Conservation (phyloP, 2,113 vertebrate species). For the Microtus pennsylvanicus region DNA sequence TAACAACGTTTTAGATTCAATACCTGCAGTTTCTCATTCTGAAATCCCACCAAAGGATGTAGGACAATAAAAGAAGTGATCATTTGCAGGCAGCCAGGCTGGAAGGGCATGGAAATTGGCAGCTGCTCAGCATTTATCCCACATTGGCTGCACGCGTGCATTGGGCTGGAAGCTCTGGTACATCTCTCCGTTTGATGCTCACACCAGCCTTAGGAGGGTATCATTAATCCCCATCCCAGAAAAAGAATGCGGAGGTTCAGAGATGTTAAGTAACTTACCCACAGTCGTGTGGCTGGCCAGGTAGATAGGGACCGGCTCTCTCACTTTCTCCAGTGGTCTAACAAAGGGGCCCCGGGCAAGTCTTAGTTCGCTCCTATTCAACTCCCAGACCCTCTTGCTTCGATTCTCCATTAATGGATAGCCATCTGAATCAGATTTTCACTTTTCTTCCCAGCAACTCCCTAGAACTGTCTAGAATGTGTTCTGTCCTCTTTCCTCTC, state of each 20-base stretch:
- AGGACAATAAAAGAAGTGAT: background rate
- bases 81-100: background rate
- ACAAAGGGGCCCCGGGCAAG: background rate
- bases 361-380: background rate
- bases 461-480: background rate
- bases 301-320: background rate
- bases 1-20: conserved; percentile 18
- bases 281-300: background rate
- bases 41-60: background rate
- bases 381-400: background rate
- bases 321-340: background rate
- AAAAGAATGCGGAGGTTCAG: background rate
- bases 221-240: background rate
- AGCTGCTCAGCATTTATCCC: background rate
- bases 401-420: background rate
- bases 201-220: background rate
- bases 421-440: background rate
- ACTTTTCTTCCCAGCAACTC: background rate
- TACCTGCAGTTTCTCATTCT: background rate
- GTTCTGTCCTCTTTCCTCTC: background rate
- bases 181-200: background rate
- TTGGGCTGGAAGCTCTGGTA: background rate
- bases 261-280: conserved; percentile 17
- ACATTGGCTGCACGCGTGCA: background rate
- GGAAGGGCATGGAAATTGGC: background rate